These are phyloP conservation scores for Emydura subglobosa DNA, from an alignment of 2,113 vertebrate genomes.

Conservation along the genomic window DNA sequence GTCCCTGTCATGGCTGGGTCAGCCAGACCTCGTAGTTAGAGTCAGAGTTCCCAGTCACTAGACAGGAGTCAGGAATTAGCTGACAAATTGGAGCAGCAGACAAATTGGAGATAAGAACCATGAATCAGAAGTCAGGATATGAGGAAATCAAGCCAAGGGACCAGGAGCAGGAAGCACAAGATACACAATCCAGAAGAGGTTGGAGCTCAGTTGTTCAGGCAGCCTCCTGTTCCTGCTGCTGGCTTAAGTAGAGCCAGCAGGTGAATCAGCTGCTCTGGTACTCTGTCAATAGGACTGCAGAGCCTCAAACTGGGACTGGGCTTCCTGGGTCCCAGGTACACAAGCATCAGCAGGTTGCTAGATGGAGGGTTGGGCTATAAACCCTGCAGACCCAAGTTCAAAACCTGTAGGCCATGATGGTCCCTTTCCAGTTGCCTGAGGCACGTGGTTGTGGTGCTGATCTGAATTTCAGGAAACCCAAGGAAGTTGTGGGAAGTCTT, in stretches of 20 bases:
- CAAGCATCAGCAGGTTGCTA: neutral
- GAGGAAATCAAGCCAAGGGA: too few relatives aligned
- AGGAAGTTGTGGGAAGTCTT: neutral
- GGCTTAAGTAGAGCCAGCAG: too few relatives aligned
- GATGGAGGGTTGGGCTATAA: neutral
- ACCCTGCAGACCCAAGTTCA: neutral
- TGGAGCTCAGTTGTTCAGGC: too few relatives aligned
- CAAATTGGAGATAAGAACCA: neutral
- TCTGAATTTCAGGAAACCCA: neutral
- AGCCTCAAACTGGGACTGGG: neutral
- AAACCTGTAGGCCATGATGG: neutral
- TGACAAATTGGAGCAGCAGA: neutral
- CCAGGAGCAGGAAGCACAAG: too few relatives aligned
- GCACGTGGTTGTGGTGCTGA: neutral
- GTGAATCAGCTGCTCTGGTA: too few relatives aligned
- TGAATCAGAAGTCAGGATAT: neutral
- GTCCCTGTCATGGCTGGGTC: neutral
- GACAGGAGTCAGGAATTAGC: neutral
- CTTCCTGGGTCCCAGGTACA: neutral
- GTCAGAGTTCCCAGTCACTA: neutral
- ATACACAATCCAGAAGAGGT: too few relatives aligned
- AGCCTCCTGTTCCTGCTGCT: too few relatives aligned
- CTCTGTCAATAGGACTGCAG: too few relatives aligned
- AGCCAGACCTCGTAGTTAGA: neutral
- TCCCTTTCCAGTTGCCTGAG: neutral